phyloP scores from a whole-genome alignment of 2,113 vertebrate species.

The Lontra canadensis region DNA sequence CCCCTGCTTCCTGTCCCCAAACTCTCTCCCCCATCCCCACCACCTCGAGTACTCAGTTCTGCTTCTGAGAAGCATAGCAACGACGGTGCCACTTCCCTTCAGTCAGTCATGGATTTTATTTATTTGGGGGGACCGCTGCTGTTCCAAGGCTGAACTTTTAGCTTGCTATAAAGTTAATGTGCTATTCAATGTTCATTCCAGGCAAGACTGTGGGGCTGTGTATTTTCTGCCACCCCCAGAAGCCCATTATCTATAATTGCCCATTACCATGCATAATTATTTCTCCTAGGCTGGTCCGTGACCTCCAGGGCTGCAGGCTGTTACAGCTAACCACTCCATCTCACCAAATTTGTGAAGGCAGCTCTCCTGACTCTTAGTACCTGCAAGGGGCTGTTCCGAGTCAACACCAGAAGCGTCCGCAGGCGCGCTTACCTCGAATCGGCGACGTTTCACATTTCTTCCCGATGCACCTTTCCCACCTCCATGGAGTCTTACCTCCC shows the following conservation, averaged over 20 bases:
- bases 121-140: neutral
- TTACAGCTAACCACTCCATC: slow-evolving; percentile 79
- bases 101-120: slow-evolving; percentile 68
- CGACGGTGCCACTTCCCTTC: slow-evolving; percentile 11
- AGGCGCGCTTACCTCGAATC: neutral
- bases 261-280: slow-evolving; percentile 86
- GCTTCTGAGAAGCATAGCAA: slow-evolving; percentile 15
- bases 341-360: slow-evolving; percentile 81
- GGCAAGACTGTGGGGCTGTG: slow-evolving; percentile 77
- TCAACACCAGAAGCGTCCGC: neutral
- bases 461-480: neutral
- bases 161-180: slow-evolving; percentile 87
- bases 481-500: neutral
- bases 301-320: slow-evolving; percentile 79
- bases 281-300: slow-evolving; percentile 80
- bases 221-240: slow-evolving; percentile 83
- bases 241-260: slow-evolving; percentile 88
- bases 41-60: neutral
- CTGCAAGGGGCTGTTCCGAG: slow-evolving; percentile 61
- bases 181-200: slow-evolving; percentile 84
- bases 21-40: rapidly evolving
- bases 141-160: slow-evolving; percentile 78
- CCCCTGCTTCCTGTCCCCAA: neutral
- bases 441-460: slow-evolving; percentile 13
- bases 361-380: slow-evolving; percentile 79